A percentile compares a stretch with the other conserved stretches of the same genome.
These are phyloP conservation scores for Psittacula cyanocephala DNA, from an alignment of 2,113 vertebrate species.

Conservation along the genomic window DNA sequence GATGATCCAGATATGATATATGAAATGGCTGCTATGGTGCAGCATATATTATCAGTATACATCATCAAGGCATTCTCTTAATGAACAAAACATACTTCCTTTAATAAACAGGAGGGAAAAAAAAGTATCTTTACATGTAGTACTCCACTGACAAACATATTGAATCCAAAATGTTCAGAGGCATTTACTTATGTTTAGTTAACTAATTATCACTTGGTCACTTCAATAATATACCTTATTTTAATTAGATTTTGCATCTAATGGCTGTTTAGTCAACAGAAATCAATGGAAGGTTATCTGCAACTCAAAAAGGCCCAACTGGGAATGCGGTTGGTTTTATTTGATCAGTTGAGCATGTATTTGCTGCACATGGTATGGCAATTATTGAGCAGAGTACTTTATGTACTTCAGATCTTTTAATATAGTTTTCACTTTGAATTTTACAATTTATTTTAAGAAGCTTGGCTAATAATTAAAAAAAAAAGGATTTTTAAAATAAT, in stretches of 20 bases:
- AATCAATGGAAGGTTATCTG: not conserved
- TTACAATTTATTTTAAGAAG: not conserved
- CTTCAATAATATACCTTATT: not conserved
- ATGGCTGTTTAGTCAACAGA: not conserved
- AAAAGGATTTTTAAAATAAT: not conserved
- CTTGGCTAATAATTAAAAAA: not conserved
- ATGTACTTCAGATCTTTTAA: not conserved
- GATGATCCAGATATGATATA: not conserved
- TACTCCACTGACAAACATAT: not conserved
- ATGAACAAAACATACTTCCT: not conserved
- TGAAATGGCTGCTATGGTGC: not conserved
- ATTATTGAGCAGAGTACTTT: not conserved
- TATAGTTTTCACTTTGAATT: not conserved
- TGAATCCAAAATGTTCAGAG: not conserved
- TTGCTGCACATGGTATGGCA: not conserved
- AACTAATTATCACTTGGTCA: not conserved
- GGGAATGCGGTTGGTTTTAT: not conserved
- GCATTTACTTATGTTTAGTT: not conserved
- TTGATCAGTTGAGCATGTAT: not conserved
- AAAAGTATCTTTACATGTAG: not conserved
- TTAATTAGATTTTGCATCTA: not conserved
- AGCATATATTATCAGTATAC: not conserved
- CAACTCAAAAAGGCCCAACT: not conserved
- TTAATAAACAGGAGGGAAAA: not conserved
- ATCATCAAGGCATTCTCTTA: not conserved